A percentile compares a stretch with the other conserved stretches of the same genome.
phyloP scores from a whole-genome alignment of 2,797 vertebrate species.

The Bradypodion pumilum region DNA sequence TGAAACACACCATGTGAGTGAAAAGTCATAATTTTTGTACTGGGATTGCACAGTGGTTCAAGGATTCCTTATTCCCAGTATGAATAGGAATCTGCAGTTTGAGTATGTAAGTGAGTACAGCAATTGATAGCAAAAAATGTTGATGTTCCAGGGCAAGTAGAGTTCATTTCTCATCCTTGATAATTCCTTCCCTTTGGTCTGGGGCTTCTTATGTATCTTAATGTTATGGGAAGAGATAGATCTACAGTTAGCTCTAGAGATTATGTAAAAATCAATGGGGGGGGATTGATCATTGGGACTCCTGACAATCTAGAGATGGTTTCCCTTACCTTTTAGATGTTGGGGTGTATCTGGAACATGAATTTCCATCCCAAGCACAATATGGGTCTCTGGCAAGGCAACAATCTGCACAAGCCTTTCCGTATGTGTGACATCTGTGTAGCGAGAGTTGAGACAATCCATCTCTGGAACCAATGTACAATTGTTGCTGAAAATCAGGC shows the following conservation, averaged over 20 bases:
- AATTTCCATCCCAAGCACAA: constrained; percentile 96
- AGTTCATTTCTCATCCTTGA: not conserved
- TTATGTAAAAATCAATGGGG: not conserved
- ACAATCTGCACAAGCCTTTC: constrained; percentile 73
- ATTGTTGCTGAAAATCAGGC: constrained; percentile 88
- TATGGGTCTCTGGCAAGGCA: constrained; percentile 97
- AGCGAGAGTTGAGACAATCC: constrained; percentile 92
- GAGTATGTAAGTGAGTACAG: not conserved
- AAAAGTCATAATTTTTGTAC: not conserved
- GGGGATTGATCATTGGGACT: too few species aligned
- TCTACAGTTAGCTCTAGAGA: not conserved
- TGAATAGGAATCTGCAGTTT: not conserved
- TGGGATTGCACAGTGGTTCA: not conserved
- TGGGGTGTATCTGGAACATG: constrained; percentile 91
- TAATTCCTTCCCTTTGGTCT: not conserved
- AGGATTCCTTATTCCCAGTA: not conserved
- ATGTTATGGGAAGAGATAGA: too few species aligned
- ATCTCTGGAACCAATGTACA: constrained; percentile 91
- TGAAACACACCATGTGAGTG: not conserved
- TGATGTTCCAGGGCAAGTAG: not conserved
- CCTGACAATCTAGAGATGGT: not conserved
- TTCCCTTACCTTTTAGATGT: constrained; percentile 89
- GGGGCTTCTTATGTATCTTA: too few species aligned
- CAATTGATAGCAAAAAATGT: not conserved
- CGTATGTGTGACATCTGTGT: constrained; percentile 94